Evolutionary conservation across 2,113 vertebrate species (phyloP).

Genomic region (Dromiciops gliroides): DNA sequence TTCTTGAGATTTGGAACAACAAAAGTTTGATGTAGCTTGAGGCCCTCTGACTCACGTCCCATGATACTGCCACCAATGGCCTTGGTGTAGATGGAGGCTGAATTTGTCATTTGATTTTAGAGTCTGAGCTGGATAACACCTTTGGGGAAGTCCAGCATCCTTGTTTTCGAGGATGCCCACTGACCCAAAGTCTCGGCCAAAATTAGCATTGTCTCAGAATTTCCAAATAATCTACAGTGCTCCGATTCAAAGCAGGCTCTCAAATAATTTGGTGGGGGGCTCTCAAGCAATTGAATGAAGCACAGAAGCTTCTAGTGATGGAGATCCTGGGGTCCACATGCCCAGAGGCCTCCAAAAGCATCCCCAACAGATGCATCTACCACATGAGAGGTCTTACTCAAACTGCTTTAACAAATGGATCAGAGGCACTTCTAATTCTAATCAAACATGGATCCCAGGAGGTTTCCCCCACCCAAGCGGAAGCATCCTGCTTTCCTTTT

Average conservation of each 20-base stretch:
- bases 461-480: not conserved
- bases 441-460: not conserved
- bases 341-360: not conserved
- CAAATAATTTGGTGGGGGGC: not conserved
- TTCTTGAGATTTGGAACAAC: not conserved
- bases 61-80: not conserved
- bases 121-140: not conserved
- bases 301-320: not conserved
- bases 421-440: slow-evolving; percentile 23
- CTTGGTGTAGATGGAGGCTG: not conserved
- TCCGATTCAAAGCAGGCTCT: not conserved
- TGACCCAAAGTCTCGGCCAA: not conserved
- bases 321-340: not conserved
- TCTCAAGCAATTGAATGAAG: not conserved
- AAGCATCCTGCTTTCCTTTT: not conserved
- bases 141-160: not conserved
- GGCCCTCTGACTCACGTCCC: not conserved
- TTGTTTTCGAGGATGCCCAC: not conserved
- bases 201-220: not conserved
- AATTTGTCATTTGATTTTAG: not conserved
- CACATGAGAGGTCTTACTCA: not conserved
- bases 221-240: not conserved
- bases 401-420: not conserved
- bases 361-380: not conserved
- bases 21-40: not conserved